These are phyloP conservation scores for Altica lythri DNA, from an alignment of 2,888 invertebrate species.

Conservation along the genomic window DNA sequence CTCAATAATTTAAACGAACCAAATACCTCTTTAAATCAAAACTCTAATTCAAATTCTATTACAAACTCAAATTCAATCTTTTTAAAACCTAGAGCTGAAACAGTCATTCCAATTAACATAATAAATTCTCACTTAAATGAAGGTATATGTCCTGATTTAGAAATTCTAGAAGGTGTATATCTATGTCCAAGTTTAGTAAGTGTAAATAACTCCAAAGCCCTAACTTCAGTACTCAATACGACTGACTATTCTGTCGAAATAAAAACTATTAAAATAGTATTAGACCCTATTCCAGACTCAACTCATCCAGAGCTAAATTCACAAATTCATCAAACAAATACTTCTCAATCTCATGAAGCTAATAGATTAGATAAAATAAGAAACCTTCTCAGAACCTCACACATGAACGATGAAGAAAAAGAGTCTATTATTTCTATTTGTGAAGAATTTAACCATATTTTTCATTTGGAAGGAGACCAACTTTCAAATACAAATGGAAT, in stretches of 20 bases:
- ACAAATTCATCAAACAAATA: not conserved
- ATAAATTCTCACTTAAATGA: not conserved
- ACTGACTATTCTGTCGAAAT: not conserved
- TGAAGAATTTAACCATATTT: slow-evolving; percentile 40
- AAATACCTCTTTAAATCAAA: too few species aligned
- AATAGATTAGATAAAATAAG: slow-evolving; percentile 5
- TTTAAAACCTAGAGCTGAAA: not conserved
- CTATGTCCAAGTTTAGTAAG: slow-evolving; percentile 12
- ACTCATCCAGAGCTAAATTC: too few species aligned
- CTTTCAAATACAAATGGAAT: slow-evolving; percentile 38
- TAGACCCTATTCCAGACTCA: not conserved
- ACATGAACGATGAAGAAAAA: not conserved
- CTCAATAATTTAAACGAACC: not conserved
- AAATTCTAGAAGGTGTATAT: slow-evolving; percentile 13
- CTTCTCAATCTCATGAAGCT: too few species aligned
- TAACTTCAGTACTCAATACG: slow-evolving; percentile 9
- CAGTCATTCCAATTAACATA: slow-evolving; percentile 30
- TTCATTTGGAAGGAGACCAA: slow-evolving; percentile 39
- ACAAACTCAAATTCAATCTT: not conserved
- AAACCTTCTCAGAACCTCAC: slow-evolving; percentile 7
- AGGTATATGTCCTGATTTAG: not conserved
- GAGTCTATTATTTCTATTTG: slow-evolving; percentile 31
- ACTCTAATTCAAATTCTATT: too few species aligned
- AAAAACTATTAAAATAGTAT: not conserved
- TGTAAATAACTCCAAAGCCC: slow-evolving; percentile 1